Evolutionary conservation across 1,140 invertebrate genomes (phyloP).

Genomic region (Drosophila takahashii): DNA sequence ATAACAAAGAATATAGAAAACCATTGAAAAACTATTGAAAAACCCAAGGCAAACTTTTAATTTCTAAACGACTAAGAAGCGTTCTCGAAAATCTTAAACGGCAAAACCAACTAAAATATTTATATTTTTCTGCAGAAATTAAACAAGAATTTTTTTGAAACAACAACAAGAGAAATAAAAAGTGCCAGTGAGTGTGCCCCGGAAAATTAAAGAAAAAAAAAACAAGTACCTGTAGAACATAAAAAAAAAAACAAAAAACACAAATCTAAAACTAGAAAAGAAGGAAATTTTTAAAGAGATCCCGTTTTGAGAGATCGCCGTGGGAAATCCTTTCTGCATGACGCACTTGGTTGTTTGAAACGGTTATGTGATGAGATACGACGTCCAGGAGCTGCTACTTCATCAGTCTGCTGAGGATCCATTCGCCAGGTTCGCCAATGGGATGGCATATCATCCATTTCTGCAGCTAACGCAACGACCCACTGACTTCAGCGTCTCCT

Average conservation of each 20-base stretch:
- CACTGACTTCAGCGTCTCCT: slow-evolving; percentile 96
- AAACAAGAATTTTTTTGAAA: slow-evolving; percentile 34
- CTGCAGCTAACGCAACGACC: slow-evolving; percentile 90
- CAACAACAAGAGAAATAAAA: slow-evolving; percentile 18
- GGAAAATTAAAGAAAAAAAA: not conserved
- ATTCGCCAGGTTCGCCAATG: slow-evolving; percentile 87
- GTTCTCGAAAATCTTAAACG: slow-evolving; percentile 8
- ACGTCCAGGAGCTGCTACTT: slow-evolving; percentile 87
- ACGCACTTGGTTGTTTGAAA: slow-evolving; percentile 75
- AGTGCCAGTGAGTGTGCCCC: slow-evolving; percentile 31
- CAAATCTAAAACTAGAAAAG: not conserved
- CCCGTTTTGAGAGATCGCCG: slow-evolving; percentile 1
- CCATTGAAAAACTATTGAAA: not conserved
- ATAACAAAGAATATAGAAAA: too few species aligned
- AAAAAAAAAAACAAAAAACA: slow-evolving; percentile 19
- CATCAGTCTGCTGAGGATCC: slow-evolving; percentile 88
- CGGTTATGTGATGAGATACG: slow-evolving; percentile 86
- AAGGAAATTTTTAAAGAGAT: not conserved
- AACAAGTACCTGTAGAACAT: slow-evolving; percentile 63
- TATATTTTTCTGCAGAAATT: slow-evolving; percentile 21
- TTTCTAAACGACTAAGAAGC: not conserved
- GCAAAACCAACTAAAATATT: slow-evolving; percentile 17
- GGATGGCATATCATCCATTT: slow-evolving; percentile 89
- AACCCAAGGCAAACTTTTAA: not conserved
- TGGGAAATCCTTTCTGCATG: slow-evolving; percentile 51